Evolutionary conservation across 2,888 invertebrate genomes (phyloP).

Genomic region (Dolomedes plantarius): DNA sequence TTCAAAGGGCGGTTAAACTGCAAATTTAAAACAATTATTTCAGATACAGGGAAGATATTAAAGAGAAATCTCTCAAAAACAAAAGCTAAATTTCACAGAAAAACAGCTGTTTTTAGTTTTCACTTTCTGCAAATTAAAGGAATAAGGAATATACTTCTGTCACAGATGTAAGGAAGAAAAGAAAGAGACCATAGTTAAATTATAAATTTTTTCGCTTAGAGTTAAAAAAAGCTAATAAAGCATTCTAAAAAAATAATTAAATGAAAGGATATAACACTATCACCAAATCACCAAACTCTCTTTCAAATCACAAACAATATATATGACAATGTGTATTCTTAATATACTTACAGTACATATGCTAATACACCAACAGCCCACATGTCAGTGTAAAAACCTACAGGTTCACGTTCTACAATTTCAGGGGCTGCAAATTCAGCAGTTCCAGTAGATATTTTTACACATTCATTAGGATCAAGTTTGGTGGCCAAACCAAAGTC

Average conservation of each 20-base stretch:
- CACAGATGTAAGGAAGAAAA: too few relatives aligned
- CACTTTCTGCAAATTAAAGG: too few relatives aligned
- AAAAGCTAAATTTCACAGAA: too few relatives aligned
- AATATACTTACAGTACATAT: conserved; percentile 92
- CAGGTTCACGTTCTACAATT: conserved; percentile 98
- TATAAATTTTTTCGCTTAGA: too few relatives aligned
- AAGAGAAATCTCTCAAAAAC: background rate
- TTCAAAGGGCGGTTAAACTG: too few relatives aligned
- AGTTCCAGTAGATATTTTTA: conserved; percentile 99
- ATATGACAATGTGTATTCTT: too few relatives aligned
- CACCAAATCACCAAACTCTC: too few relatives aligned
- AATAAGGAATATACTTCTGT: too few relatives aligned
- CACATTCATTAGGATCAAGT: conserved; percentile 97
- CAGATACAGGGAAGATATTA: background rate
- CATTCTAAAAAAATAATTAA: background rate
- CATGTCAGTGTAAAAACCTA: conserved; percentile 99
- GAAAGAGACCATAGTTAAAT: too few relatives aligned
- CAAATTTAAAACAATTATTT: background rate
- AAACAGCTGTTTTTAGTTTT: too few relatives aligned
- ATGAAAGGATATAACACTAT: too few relatives aligned
- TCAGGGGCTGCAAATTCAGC: conserved; percentile 99
- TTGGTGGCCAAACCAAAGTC: conserved; percentile 99
- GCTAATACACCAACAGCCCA: conserved; percentile 99
- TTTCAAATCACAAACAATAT: too few relatives aligned
- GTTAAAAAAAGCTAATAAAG: background rate